phyloP scores from a whole-genome alignment of 2,888 invertebrate species.

The Drosophila kokeensis region DNA sequence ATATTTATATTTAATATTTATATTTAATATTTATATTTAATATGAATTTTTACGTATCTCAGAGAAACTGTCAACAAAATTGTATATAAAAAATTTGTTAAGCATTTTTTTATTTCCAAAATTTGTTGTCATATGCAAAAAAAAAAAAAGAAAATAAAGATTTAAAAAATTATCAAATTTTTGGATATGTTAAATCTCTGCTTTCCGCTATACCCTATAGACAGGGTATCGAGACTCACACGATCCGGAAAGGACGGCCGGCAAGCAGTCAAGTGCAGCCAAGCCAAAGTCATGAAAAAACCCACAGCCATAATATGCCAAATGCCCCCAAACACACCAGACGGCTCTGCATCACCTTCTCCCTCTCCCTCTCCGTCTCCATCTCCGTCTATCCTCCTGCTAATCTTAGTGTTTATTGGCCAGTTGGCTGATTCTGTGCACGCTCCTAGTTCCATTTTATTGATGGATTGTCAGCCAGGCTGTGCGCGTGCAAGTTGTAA shows the following conservation, averaged over 20 bases:
- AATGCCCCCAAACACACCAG: constrained; percentile 22
- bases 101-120: not conserved
- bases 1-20: not conserved
- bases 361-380: not conserved
- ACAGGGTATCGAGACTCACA: constrained; percentile 37
- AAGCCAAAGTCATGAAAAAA: constrained; percentile 71
- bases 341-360: constrained; percentile 9
- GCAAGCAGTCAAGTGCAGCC: constrained; percentile 72
- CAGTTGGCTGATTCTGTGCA: constrained; percentile 59
- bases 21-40: not conserved
- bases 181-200: not conserved
- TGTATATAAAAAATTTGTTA: too few species aligned
- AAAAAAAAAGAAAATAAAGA: not conserved
- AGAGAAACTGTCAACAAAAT: not conserved
- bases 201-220: too few species aligned
- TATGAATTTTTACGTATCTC: not conserved
- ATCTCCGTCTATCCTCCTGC: not conserved
- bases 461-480: constrained; percentile 67
- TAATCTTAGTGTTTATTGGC: constrained; percentile 35
- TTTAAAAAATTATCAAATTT: not conserved
- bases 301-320: constrained; percentile 42
- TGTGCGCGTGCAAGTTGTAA: constrained; percentile 39
- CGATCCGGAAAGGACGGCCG: constrained; percentile 22
- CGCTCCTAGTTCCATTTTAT: constrained; percentile 68
- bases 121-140: not conserved